Evolutionary conservation across 2,888 invertebrate genomes (phyloP).

Genomic region (Xylota segnis): DNA sequence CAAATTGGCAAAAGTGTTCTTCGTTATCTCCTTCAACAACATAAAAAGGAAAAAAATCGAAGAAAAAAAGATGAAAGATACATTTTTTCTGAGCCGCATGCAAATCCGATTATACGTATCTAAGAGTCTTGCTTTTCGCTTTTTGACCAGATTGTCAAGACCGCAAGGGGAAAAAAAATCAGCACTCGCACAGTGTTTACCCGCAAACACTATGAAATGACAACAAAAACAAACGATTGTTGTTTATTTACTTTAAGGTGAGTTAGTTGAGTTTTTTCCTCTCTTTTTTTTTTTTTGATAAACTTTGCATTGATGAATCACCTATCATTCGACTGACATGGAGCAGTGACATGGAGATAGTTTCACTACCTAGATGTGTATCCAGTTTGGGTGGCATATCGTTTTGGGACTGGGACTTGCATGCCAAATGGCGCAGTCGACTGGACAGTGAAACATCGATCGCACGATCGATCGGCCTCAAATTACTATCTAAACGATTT

Average conservation of each 20-base stretch:
- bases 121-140: constrained; percentile 28
- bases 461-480: constrained; percentile 35
- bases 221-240: constrained; percentile 21
- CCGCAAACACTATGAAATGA: constrained; percentile 26
- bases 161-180: constrained; percentile 1
- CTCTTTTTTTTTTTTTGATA: no score
- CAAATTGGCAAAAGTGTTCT: constrained; percentile 34
- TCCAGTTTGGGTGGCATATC: constrained; percentile 8
- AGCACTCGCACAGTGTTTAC: constrained; percentile 10
- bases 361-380: no score
- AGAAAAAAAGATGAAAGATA: constrained; percentile 29
- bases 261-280: not conserved
- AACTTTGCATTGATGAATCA: constrained; percentile 25
- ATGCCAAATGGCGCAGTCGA: constrained; percentile 12
- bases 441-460: constrained; percentile 3
- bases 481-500: constrained; percentile 56
- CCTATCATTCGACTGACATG: constrained; percentile 30
- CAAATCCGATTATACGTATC: constrained; percentile 46
- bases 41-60: not conserved
- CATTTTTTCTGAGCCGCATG: constrained; percentile 37
- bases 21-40: constrained; percentile 10
- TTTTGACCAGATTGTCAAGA: constrained; percentile 33
- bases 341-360: constrained; percentile 6
- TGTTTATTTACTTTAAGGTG: constrained; percentile 45
- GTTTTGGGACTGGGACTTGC: constrained; percentile 18